A percentile compares a stretch with the other conserved stretches of the same genome.
These are phyloP conservation scores for Agrotis clavis DNA, from an alignment of 2,888 invertebrate species.

Conservation along the genomic window DNA sequence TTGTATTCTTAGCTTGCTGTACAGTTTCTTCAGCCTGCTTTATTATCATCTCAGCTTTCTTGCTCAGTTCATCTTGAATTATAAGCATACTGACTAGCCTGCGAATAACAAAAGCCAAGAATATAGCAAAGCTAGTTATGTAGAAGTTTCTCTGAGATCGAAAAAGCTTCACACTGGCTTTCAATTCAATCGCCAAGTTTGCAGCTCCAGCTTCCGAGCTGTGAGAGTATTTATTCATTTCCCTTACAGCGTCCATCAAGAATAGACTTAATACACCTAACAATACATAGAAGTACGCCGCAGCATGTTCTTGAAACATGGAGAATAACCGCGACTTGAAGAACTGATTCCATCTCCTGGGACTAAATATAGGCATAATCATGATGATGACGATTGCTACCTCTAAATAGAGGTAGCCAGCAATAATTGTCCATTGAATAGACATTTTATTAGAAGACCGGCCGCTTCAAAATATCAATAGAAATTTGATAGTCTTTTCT, in stretches of 20 bases:
- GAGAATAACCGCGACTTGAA: slow-evolving; percentile 94
- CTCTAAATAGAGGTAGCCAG: slow-evolving; percentile 94
- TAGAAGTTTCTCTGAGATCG: slow-evolving; percentile 95
- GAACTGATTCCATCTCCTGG: slow-evolving; percentile 94
- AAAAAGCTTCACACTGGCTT: slow-evolving; percentile 93
- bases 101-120: slow-evolving; percentile 93
- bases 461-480: slow-evolving; percentile 18
- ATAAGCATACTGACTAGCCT: slow-evolving; percentile 92
- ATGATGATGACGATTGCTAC: slow-evolving; percentile 92
- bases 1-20: slow-evolving; percentile 79
- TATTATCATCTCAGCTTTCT: slow-evolving; percentile 92
- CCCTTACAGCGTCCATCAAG: slow-evolving; percentile 93
- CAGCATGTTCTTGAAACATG: slow-evolving; percentile 92
- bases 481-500: neutral
- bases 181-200: slow-evolving; percentile 92
- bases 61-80: slow-evolving; percentile 91
- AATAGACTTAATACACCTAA: slow-evolving; percentile 92
- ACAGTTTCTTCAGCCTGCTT: slow-evolving; percentile 93
- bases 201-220: slow-evolving; percentile 75
- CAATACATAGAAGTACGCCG: slow-evolving; percentile 93
- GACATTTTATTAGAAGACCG: slow-evolving; percentile 90
- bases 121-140: slow-evolving; percentile 95
- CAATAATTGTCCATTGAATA: slow-evolving; percentile 95
- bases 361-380: slow-evolving; percentile 93
- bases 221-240: slow-evolving; percentile 93